These are phyloP conservation scores for Petrocephalus schoutedeni DNA, from an alignment of 2,797 vertebrate genomes.

Conservation along the genomic window DNA sequence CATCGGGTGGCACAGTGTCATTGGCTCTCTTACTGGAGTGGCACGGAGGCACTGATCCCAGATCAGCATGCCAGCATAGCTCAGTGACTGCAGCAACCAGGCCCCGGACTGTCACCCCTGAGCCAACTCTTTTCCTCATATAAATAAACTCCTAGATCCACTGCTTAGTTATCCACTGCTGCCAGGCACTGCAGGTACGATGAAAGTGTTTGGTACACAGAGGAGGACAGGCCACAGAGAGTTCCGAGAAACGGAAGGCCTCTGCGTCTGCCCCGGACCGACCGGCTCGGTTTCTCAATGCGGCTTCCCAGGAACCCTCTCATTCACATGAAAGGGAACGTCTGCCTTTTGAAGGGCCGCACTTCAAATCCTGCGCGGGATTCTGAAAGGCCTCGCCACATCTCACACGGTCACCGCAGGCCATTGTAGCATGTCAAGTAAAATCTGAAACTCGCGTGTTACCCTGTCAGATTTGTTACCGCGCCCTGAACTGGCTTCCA, in stretches of 20 bases:
- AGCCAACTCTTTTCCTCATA: background rate
- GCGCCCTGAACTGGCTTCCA: background rate
- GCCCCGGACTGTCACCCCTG: background rate
- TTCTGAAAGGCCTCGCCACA: background rate
- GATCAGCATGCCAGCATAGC: background rate
- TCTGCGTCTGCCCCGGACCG: background rate
- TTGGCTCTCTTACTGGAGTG: background rate
- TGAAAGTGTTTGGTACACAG: background rate
- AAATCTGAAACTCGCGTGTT: background rate
- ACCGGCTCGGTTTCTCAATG: background rate
- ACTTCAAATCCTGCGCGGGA: background rate
- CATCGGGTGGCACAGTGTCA: background rate
- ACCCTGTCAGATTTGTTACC: background rate
- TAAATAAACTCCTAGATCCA: background rate
- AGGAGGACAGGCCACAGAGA: background rate
- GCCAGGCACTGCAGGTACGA: background rate
- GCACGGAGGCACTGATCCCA: background rate
- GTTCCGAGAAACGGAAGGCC: background rate
- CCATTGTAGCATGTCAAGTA: background rate
- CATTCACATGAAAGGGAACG: background rate
- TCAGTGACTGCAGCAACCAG: background rate
- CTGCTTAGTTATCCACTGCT: background rate
- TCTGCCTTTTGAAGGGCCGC: background rate
- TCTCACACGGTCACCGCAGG: background rate
- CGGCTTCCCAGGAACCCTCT: background rate